Evolutionary conservation across 2,888 invertebrate species (phyloP).

Genomic region (Tetragonula carbonaria): DNA sequence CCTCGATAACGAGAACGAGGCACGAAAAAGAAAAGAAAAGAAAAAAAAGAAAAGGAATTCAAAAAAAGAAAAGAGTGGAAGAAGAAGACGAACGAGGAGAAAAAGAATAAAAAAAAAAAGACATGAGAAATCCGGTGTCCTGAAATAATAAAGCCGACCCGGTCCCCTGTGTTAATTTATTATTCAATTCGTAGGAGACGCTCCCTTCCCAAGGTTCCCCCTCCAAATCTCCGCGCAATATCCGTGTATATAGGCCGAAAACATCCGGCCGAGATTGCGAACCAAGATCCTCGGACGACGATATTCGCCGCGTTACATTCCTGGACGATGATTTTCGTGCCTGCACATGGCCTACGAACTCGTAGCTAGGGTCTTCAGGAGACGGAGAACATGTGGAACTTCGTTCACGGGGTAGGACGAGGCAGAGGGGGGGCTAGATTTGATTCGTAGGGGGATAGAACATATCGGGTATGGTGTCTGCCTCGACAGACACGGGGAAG

Average conservation of each 20-base stretch:
- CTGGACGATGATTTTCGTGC: slow-evolving; percentile 59
- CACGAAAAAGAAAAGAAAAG: too few species aligned
- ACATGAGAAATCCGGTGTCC: slow-evolving; percentile 6
- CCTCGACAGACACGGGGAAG: slow-evolving; percentile 63
- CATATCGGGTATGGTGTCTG: slow-evolving; percentile 70
- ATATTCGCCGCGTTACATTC: slow-evolving; percentile 47
- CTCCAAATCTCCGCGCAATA: slow-evolving; percentile 8
- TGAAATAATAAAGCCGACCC: slow-evolving; percentile 32
- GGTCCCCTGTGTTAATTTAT: slow-evolving; percentile 36
- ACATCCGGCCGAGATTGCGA: slow-evolving; percentile 39
- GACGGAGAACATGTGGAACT: neutral
- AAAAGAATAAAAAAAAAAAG: neutral
- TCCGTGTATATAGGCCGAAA: neutral
- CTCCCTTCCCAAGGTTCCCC: neutral
- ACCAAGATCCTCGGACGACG: slow-evolving; percentile 8
- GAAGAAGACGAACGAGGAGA: neutral
- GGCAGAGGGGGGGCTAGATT: slow-evolving; percentile 50
- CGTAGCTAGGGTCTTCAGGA: neutral
- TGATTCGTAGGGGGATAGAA: slow-evolving; percentile 68
- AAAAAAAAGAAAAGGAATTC: neutral
- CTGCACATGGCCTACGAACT: slow-evolving; percentile 40
- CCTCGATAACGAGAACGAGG: neutral
- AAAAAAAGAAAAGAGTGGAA: too few species aligned
- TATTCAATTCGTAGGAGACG: slow-evolving; percentile 35
- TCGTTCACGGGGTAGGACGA: too few species aligned